A percentile compares a stretch with the other conserved stretches of the same genome.
Evolutionary conservation across 2,888 invertebrate species (phyloP).

Genomic region (Bombylius discolor): DNA sequence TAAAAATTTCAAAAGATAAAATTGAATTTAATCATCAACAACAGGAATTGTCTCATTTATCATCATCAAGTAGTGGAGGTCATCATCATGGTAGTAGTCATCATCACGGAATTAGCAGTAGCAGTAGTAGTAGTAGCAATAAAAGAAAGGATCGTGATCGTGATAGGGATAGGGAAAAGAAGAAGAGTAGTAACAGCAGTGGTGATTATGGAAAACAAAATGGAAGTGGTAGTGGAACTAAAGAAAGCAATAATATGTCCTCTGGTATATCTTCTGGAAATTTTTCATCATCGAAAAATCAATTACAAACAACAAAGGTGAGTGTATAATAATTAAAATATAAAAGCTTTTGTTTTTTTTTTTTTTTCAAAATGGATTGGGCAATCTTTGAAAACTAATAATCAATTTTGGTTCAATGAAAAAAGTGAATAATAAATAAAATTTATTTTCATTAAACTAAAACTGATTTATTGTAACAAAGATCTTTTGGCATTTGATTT

Average conservation of each 20-base stretch:
- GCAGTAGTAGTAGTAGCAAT: constrained; percentile 22
- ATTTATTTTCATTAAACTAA: too few relatives aligned
- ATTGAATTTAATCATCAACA: constrained; percentile 37
- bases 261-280: neutral
- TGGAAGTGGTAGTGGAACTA: constrained; percentile 16
- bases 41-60: constrained; percentile 12
- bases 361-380: too few relatives aligned
- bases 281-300: constrained; percentile 17
- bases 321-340: neutral
- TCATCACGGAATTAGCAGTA: constrained; percentile 11
- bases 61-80: constrained; percentile 1
- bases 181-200: constrained; percentile 22
- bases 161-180: constrained; percentile 29
- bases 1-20: constrained; percentile 68
- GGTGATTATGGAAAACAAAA: constrained; percentile 29
- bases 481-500: too few relatives aligned
- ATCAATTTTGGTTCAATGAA: too few relatives aligned
- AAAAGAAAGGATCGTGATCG: constrained; percentile 33
- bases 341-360: neutral
- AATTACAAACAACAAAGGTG: constrained; percentile 22
- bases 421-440: too few relatives aligned
- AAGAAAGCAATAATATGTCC: neutral
- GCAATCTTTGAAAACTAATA: too few relatives aligned
- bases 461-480: too few relatives aligned
- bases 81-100: neutral